Base-by-base conservation (phyloP, 2,113 vertebrate genomes). In the Myrmecobius fasciatus region DNA sequence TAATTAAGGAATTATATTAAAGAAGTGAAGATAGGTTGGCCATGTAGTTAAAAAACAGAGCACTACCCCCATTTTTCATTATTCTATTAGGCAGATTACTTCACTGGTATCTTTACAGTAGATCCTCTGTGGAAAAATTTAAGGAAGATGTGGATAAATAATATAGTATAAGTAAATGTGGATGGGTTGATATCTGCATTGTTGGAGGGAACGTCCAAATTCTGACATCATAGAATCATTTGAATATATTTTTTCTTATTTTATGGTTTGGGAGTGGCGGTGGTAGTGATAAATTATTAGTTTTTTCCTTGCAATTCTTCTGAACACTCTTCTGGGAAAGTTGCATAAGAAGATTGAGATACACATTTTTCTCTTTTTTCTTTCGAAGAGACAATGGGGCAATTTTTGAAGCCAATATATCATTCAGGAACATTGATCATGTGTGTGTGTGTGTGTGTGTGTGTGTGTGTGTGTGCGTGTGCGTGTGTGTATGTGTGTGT, bases 371-470 rank as follows among this genome's bases (percentile, higher is more conserved):
- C 56, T 51, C n/a, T n/a, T 17, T 43, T 47, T 89, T 93, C 94
- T 31, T 22, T 89, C 91, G 52, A 94, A 94, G 60, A 91, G 52
- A 95, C 49, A 93, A 94, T 25, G 24, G 93, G 75, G 24, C 83
- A 52, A 94, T 92, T n/a, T 67, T 88, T 88, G 53, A 49, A 95
- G 67, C 90, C 93, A 93, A 31, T 75, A 24, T 31, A 91, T 75
- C 43, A 24, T 89, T 95, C 91, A 96, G 60, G 94, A 24, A 54
- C 43, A 95, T 95, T 67, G 90, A 52, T 52, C 91, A 12, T 90
- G 14, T 60, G 17, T 90, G 89, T 91, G 75, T 52, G 60, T 25
- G 53, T 53, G 49, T 92, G 36, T 2, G 60, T 25, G 53, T 53
- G 52, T 92, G 36, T 2, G 60, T 25, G 53, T 53, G 52, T 92